These are phyloP conservation scores for Sus scrofa DNA, from an alignment of 2,113 vertebrate genomes.

Conservation along the genomic window DNA sequence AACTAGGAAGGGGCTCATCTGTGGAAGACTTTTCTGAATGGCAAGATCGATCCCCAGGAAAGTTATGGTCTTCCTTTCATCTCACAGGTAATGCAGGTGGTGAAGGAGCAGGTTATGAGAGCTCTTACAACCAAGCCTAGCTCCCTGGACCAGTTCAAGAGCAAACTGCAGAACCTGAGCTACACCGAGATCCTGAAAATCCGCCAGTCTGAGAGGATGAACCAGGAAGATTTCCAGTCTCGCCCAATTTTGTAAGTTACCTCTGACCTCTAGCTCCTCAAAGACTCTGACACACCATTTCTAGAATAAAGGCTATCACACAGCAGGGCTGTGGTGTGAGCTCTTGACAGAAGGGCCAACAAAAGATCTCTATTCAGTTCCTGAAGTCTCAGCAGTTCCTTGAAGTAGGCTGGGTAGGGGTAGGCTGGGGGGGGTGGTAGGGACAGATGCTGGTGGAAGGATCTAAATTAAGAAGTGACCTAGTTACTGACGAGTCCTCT, in stretches of 20 bases:
- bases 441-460: neutral
- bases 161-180: conserved; percentile 98
- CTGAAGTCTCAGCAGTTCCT: neutral
- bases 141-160: conserved; percentile 99
- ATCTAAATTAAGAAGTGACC: neutral
- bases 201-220: conserved; percentile 99
- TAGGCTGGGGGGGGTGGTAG: fast-evolving
- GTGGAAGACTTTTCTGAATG: neutral
- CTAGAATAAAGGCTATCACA: neutral
- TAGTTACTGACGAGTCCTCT: no score
- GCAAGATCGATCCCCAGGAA: neutral
- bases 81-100: conserved; percentile 98
- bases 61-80: conserved; percentile 74
- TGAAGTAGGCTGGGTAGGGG: neutral
- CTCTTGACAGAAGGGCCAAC: neutral
- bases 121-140: conserved; percentile 98
- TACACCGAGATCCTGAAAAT: conserved; percentile 99
- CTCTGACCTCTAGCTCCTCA: neutral
- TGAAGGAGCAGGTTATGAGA: conserved; percentile 99
- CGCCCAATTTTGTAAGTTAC: conserved; percentile 97
- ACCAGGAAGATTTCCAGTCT: conserved; percentile 99
- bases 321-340: neutral
- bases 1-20: no score
- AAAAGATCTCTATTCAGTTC: neutral
- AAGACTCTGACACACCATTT: fast-evolving